Evolutionary conservation across 2,888 invertebrate genomes (phyloP).

Genomic region (Lasioglossum lativentre): DNA sequence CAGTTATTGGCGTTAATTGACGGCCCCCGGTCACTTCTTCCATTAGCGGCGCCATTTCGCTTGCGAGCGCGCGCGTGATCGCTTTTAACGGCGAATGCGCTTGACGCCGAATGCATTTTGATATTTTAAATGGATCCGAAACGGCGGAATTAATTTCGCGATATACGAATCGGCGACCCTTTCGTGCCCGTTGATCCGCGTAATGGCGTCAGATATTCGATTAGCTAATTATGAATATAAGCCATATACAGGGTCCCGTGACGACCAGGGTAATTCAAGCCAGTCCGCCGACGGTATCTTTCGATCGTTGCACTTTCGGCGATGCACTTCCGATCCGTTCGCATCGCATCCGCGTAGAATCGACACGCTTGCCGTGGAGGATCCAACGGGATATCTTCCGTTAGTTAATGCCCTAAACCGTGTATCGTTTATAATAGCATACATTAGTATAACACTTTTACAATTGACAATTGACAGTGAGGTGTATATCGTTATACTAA

Average conservation of each 20-base stretch:
- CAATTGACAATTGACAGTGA: no score
- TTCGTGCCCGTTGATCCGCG: neutral
- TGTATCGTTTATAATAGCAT: no score
- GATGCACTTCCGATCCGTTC: neutral
- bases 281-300: neutral
- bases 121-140: conserved; percentile 46
- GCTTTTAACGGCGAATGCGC: conserved; percentile 13
- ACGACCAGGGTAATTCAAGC: neutral
- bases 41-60: conserved; percentile 47
- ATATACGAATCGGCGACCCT: neutral
- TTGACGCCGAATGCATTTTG: conserved; percentile 50
- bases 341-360: neutral
- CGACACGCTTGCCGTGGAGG: neutral
- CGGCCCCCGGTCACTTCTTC: conserved; percentile 54
- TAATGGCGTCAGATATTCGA: conserved; percentile 30
- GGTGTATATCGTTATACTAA: no score
- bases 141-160: conserved; percentile 53
- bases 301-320: neutral
- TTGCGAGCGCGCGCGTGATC: conserved; percentile 13
- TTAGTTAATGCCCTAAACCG: no score
- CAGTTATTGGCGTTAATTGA: conserved; percentile 66
- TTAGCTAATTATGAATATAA: conserved; percentile 42
- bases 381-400: neutral
- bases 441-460: no score
- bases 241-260: neutral